These are phyloP conservation scores for Phyllotreta striolata DNA, from an alignment of 2,888 invertebrate genomes.

Conservation along the genomic window DNA sequence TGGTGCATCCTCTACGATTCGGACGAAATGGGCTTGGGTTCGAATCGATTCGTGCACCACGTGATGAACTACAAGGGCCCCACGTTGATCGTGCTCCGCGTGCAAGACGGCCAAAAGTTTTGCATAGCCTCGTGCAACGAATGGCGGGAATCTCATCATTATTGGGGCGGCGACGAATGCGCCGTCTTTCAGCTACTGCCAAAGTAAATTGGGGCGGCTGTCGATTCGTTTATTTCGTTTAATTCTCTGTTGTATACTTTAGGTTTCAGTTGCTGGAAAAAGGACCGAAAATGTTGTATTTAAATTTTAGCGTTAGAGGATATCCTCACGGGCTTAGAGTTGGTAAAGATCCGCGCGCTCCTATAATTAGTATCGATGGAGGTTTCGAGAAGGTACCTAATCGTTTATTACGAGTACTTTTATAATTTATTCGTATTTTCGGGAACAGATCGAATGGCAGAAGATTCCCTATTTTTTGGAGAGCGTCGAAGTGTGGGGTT, in stretches of 20 bases:
- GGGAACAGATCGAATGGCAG: slow-evolving; percentile 66
- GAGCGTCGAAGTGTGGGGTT: slow-evolving; percentile 83
- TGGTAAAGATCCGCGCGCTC: slow-evolving; percentile 80
- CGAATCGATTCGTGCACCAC: slow-evolving; percentile 86
- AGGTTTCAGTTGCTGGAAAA: slow-evolving; percentile 68
- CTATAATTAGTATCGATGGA: slow-evolving; percentile 76
- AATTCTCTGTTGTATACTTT: slow-evolving; percentile 38
- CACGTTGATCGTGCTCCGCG: slow-evolving; percentile 69
- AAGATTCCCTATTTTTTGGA: slow-evolving; percentile 71
- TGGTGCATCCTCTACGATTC: slow-evolving; percentile 88
- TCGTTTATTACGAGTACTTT: no score
- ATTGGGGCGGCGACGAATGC: slow-evolving; percentile 84
- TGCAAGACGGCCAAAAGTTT: slow-evolving; percentile 69
- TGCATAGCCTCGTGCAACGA: slow-evolving; percentile 81
- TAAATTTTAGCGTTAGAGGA: slow-evolving; percentile 84
- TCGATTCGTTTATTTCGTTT: no score
- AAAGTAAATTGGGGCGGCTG: no score
- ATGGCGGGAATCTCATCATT: slow-evolving; percentile 86
- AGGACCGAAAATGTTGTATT: slow-evolving; percentile 80
- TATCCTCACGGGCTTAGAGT: slow-evolving; percentile 85
- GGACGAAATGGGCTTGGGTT: slow-evolving; percentile 84
- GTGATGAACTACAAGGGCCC: slow-evolving; percentile 81
- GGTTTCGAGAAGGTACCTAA: slow-evolving; percentile 75
- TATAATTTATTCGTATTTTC: no score
- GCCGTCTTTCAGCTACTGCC: slow-evolving; percentile 80